Evolutionary conservation across 2,113 vertebrate species (phyloP).

Genomic region (Centropus bengalensis): DNA sequence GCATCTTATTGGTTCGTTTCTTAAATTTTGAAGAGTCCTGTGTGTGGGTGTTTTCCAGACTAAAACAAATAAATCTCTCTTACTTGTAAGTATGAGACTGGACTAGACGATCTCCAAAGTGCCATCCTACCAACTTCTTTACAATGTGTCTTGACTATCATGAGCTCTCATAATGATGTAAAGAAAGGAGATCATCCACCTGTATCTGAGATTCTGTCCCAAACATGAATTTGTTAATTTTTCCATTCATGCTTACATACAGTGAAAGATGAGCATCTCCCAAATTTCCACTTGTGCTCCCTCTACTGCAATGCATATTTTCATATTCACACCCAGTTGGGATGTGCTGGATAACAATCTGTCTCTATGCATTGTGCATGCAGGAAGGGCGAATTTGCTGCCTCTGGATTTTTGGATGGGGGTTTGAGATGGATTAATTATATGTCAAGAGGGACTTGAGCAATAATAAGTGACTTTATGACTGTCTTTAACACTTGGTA

Average conservation of each 20-base stretch:
- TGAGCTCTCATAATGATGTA: not conserved
- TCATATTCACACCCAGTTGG: not conserved
- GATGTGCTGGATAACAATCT: not conserved
- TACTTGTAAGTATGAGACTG: not conserved
- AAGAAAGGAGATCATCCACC: rapidly evolving
- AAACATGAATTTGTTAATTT: not conserved
- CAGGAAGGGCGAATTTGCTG: conserved; percentile 60
- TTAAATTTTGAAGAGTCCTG: conserved; percentile 1
- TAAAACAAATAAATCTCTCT: not conserved
- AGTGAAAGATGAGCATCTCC: not conserved
- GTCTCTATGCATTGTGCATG: not conserved
- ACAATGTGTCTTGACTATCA: not conserved
- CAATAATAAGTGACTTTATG: conserved; percentile 47
- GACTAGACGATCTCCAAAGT: not conserved
- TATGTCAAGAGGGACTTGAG: conserved; percentile 57
- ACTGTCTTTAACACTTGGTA: conserved; percentile 49
- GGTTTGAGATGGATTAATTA: conserved; percentile 47
- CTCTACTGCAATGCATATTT: not conserved
- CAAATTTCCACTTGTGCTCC: not conserved
- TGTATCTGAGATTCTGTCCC: not conserved
- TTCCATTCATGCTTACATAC: not conserved
- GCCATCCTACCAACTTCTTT: not conserved
- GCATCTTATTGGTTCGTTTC: not conserved
- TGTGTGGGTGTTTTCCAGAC: not conserved
- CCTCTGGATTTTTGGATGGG: conserved; percentile 52